Conservation (phyloP, 37 sponge, comb jelly and placozoan species). For the Bolinopsis microptera region DNA sequence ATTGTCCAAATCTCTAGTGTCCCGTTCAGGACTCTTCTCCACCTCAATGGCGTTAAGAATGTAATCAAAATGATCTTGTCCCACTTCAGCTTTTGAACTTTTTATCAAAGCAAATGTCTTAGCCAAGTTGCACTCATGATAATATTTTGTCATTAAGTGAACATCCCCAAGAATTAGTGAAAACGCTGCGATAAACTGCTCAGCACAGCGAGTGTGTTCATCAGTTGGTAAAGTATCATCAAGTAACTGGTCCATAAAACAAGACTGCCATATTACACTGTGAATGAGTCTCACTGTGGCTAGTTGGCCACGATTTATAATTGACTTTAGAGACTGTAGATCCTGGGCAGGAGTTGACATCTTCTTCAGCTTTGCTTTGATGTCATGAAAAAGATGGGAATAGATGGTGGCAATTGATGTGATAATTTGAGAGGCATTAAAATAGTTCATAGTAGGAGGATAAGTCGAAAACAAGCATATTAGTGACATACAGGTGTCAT, state of each 20-base stretch:
- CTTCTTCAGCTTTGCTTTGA: constrained; percentile 25
- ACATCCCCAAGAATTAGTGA: constrained; percentile 14
- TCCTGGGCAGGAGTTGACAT: constrained; percentile 31
- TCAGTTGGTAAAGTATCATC: not conserved
- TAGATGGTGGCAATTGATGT: constrained; percentile 15
- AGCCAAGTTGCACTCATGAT: constrained; percentile 56
- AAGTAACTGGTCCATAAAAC: not conserved
- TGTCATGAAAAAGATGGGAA: constrained; percentile 41
- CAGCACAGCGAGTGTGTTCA: constrained; percentile 21
- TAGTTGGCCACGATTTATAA: constrained; percentile 12
- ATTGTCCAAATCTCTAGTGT: not conserved
- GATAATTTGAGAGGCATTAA: not conserved
- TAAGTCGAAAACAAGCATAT: constrained; percentile 34
- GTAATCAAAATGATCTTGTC: constrained; percentile 38
- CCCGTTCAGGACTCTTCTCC: not conserved
- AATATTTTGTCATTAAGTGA: constrained; percentile 21
- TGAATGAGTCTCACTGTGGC: constrained; percentile 32
- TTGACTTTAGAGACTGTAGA: not conserved
- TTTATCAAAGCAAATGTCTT: constrained; percentile 28
- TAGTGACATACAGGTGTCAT: constrained; percentile 56
- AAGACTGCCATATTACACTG: not conserved
- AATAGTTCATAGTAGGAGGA: constrained; percentile 32
- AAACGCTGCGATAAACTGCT: not conserved
- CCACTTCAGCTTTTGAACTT: not conserved
- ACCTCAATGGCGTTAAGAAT: constrained; percentile 37